Conservation (phyloP, 2,888 invertebrate genomes). For the Rotaria socialis region DNA sequence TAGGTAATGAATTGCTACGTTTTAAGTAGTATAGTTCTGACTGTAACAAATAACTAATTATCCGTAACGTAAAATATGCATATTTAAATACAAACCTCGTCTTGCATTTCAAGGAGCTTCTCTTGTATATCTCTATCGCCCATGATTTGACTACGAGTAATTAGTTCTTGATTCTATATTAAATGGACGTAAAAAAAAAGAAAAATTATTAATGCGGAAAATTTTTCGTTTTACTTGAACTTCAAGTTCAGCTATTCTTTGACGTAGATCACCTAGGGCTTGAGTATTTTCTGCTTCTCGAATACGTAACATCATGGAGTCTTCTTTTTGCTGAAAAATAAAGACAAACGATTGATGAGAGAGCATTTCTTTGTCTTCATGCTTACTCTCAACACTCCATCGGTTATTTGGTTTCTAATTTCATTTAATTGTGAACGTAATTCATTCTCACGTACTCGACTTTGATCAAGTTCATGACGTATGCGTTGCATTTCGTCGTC, state of each 20-base stretch:
- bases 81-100: not conserved
- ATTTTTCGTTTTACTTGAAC: not conserved
- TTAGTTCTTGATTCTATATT: constrained; percentile 21
- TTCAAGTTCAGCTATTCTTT: constrained; percentile 86
- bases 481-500: constrained; percentile 81
- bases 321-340: constrained; percentile 70
- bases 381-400: not conserved
- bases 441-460: constrained; percentile 38
- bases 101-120: not conserved
- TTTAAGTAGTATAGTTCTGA: not conserved
- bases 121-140: not conserved
- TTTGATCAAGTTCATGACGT: constrained; percentile 33
- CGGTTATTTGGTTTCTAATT: constrained; percentile 30
- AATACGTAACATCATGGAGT: constrained; percentile 84
- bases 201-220: too few species aligned
- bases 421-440: constrained; percentile 35
- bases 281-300: constrained; percentile 90
- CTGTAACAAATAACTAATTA: not conserved
- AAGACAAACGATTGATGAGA: not conserved
- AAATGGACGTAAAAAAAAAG: not conserved
- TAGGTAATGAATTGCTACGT: not conserved
- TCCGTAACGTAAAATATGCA: not conserved
- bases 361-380: too few species aligned
- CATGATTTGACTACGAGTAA: not conserved
- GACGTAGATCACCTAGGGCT: constrained; percentile 82